Evolutionary conservation across 2,113 vertebrate species (phyloP).

Genomic region (Oryzias woworae): DNA sequence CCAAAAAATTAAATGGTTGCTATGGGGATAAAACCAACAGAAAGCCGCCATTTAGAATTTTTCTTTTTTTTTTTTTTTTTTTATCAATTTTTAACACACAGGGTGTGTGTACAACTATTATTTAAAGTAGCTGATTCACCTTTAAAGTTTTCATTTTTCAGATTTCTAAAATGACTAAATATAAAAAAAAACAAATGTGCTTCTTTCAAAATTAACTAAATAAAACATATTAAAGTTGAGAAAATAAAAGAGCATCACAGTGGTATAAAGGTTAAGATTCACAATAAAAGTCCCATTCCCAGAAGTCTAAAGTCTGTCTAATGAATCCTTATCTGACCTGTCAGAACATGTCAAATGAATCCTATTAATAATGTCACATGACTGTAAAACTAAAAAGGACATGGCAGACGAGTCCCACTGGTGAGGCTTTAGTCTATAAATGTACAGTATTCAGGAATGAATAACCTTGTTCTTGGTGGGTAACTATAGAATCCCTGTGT

Average conservation of each 20-base stretch:
- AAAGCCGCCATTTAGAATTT: no score
- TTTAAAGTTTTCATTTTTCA: no score
- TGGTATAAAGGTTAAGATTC: neutral
- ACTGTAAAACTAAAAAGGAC: conserved; percentile 2
- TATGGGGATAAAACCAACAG: no score
- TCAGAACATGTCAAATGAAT: conserved; percentile 1
- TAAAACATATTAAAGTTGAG: no score
- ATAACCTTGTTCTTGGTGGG: conserved; percentile 12
- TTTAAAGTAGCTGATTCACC: no score
- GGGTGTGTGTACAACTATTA: no score
- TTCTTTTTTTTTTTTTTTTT: no score
- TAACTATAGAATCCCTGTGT: conserved; percentile 25
- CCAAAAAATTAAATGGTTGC: no score
- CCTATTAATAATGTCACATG: conserved; percentile 4
- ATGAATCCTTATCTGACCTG: neutral
- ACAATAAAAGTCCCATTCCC: neutral
- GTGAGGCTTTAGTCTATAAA: conserved; percentile 1
- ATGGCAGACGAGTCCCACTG: conserved; percentile 10
- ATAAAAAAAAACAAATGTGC: no score
- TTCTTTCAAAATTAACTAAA: no score
- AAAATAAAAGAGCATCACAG: neutral
- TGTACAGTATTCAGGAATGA: conserved; percentile 5
- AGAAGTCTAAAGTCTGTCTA: neutral
- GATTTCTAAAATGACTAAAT: no score
- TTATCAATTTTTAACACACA: no score